phyloP scores from a whole-genome alignment of 2,888 invertebrate species.

The Drosophila seclusa region DNA sequence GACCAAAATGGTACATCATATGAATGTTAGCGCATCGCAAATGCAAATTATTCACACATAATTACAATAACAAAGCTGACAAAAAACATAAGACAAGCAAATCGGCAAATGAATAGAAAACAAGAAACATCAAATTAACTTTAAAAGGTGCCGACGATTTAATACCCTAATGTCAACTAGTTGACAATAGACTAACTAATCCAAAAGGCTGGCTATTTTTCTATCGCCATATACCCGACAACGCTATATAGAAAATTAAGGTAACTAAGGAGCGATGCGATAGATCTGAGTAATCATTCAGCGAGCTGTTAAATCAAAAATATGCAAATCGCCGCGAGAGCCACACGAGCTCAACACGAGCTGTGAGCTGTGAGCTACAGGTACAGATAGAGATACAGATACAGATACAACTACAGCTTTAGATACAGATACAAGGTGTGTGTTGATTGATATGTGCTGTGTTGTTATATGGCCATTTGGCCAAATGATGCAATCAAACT shows the following conservation, averaged over 20 bases:
- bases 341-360: conserved; percentile 64
- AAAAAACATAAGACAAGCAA: conserved; percentile 38
- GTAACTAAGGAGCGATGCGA: conserved; percentile 23
- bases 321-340: conserved; percentile 75
- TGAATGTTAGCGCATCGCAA: conserved; percentile 60
- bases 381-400: conserved; percentile 21
- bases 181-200: not conserved
- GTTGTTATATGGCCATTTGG: conserved; percentile 64
- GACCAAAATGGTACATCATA: conserved; percentile 50
- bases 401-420: conserved; percentile 22
- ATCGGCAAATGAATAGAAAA: conserved; percentile 31
- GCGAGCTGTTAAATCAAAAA: conserved; percentile 80
- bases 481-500: conserved; percentile 81
- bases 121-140: not conserved
- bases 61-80: conserved; percentile 67
- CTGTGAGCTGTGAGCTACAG: conserved; percentile 9
- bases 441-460: conserved; percentile 75
- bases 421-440: conserved; percentile 41
- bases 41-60: conserved; percentile 71
- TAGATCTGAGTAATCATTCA: conserved; percentile 51
- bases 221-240: not conserved
- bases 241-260: conserved; percentile 7
- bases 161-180: conserved; percentile 12
- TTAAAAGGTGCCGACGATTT: not conserved
- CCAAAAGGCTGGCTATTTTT: not conserved